Percentiles rank a stretch among this genome's conserved stretches.
Conservation (phyloP, 2,888 invertebrate genomes). For the Antheraea assamensis region DNA sequence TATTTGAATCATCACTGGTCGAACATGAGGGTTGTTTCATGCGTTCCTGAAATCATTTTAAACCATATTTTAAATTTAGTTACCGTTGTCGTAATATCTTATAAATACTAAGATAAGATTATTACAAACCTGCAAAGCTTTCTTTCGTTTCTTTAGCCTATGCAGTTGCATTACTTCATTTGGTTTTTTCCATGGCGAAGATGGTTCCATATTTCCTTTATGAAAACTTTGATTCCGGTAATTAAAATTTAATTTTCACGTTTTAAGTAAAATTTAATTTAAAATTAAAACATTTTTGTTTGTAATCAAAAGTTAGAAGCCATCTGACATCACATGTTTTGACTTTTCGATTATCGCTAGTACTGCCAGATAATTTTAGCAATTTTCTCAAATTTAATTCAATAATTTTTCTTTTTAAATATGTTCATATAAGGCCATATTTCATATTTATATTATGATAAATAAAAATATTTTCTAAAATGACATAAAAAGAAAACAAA, state of each 20-base stretch:
- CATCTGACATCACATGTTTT: background rate
- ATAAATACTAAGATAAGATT: background rate
- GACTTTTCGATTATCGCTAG: background rate
- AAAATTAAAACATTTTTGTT: background rate
- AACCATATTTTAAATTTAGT: background rate
- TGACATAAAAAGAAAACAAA: no score
- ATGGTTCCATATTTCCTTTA: slow-evolving; percentile 59
- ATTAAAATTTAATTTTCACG: background rate
- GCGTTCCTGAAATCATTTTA: slow-evolving; percentile 58
- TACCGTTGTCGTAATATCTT: background rate
- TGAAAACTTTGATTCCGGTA: background rate
- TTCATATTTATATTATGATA: no score
- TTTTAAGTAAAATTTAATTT: background rate
- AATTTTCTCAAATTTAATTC: no score
- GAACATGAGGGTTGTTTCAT: slow-evolving; percentile 67
- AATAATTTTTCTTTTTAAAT: no score
- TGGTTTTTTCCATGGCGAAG: slow-evolving; percentile 84
- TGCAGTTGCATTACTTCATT: slow-evolving; percentile 87
- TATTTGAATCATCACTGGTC: slow-evolving; percentile 47
- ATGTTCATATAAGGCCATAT: no score
- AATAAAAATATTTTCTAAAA: no score
- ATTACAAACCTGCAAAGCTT: slow-evolving; percentile 85
- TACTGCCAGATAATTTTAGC: background rate
- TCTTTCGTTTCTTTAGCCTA: slow-evolving; percentile 88
- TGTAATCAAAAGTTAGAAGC: background rate